phyloP scores from a whole-genome alignment of 2,888 invertebrate genomes.

The Cyaniris semiargus region DNA sequence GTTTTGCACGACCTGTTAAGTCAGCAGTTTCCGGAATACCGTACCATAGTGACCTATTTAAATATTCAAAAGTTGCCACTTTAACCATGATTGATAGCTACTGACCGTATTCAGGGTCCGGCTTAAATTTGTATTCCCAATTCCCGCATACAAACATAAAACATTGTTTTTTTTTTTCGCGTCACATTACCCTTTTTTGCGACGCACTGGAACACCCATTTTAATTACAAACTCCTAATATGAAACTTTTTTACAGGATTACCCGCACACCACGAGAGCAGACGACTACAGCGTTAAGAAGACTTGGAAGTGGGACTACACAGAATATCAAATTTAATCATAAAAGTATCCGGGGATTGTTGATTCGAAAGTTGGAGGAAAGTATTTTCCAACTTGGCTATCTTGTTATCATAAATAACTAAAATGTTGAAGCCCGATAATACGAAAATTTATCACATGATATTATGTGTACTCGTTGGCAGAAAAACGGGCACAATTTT shows the following conservation, averaged over 20 bases:
- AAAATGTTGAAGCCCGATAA: neutral
- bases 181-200: neutral
- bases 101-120: neutral
- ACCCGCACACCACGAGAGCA: neutral
- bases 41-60: neutral
- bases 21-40: no score
- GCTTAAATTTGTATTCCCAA: neutral
- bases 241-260: constrained; percentile 43
- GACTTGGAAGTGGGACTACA: constrained; percentile 73
- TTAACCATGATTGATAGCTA: neutral
- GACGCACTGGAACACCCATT: neutral
- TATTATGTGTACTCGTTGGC: neutral
- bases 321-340: constrained; percentile 66
- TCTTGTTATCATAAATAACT: constrained; percentile 14
- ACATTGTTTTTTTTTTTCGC: neutral
- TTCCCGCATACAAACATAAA: neutral
- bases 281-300: constrained; percentile 64
- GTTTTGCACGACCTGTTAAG: no score
- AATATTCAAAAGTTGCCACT: neutral
- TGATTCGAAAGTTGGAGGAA: constrained; percentile 11
- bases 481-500: neutral
- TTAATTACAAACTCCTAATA: neutral
- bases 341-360: neutral
- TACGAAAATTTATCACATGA: neutral
- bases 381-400: neutral